Base-by-base conservation (phyloP, 2,113 vertebrate species). In the Chionomys nivalis region DNA sequence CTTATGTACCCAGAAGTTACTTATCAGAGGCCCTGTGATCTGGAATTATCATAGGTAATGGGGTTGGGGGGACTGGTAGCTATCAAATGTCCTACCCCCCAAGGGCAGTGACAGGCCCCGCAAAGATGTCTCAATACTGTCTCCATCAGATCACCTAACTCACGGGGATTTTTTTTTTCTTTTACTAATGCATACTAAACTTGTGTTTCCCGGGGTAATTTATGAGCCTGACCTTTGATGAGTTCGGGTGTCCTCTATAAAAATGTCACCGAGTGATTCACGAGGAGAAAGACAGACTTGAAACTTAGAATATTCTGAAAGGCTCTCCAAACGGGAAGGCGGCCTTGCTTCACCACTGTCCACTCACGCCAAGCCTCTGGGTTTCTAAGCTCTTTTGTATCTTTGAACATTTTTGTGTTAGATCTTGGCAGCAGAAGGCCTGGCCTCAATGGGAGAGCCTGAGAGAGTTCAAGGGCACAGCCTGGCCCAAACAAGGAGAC, bases 351-450 rank as follows among this genome's bases (percentile, higher is more conserved):
- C 70, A 6, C 88, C 65, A 3, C 12, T 31, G 79, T 49, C 49
- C 36, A 7, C 73, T 63, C 58, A 10, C 73, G 73, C 24, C 28
- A 68, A 76, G 70, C 44, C 78, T 39, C 86, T 24, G 70, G 85
- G 68, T 89, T 96, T 95, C 94, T 89, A 68, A 93, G 93, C 87
- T 91, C 87, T 91, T 96, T 88, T 96, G 93, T 89, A 17, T 66
- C 86, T 94, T 83, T 66, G 63, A 88, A 90, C 77, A 70, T 91
- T 92, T 96, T 24, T 86, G 58, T 87, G 52, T 89, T 72, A 82
- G 92, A 87, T 87, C 39, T 95, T 96, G 96, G 91, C 89, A 97
- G 92, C 90, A 73, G 63, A 49, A 86, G 58, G 75, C 55, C 90
- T 47, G 77, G 88, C 47, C 89, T 93, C 90, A 77, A 14, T 65